phyloP scores from a whole-genome alignment of 2,888 invertebrate genomes.

The Xiphydria camelus region DNA sequence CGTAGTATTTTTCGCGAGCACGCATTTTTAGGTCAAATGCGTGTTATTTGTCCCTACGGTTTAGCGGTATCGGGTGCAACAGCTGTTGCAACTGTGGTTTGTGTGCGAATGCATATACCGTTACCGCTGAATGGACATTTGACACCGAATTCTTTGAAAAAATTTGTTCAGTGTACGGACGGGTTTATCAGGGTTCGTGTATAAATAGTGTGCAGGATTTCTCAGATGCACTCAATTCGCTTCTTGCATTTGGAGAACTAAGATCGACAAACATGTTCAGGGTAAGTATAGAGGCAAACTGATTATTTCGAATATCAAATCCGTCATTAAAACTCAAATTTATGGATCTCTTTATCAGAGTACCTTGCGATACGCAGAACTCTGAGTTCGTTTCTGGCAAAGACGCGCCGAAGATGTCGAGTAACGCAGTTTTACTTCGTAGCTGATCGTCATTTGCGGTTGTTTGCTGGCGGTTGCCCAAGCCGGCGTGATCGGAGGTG shows the following conservation, averaged over 20 bases:
- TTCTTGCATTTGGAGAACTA: conserved; percentile 20
- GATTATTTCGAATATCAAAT: too few species aligned
- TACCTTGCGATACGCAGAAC: too few species aligned
- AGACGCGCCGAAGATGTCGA: neutral
- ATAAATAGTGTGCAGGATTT: conserved; percentile 32
- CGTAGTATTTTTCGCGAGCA: too few species aligned
- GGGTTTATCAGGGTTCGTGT: conserved; percentile 19
- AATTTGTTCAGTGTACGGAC: conserved; percentile 20
- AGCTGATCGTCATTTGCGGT: conserved; percentile 37
- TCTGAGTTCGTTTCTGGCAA: too few species aligned
- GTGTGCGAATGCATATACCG: conserved; percentile 12
- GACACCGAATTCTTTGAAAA: conserved; percentile 32
- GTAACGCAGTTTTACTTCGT: conserved; percentile 2
- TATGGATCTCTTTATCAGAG: too few species aligned
- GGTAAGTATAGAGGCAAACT: conserved; percentile 28
- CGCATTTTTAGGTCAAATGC: too few species aligned
- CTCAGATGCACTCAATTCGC: conserved; percentile 29
- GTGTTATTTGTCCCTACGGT: neutral
- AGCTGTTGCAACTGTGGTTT: conserved; percentile 26
- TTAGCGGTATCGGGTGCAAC: neutral
- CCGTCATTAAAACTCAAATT: too few species aligned
- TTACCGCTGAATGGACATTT: conserved; percentile 17
- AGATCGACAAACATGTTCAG: conserved; percentile 27
- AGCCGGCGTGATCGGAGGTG: conserved; percentile 38
- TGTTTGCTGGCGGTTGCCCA: conserved; percentile 41